Percentiles rank a stretch among this genome's conserved stretches.
These are phyloP conservation scores for Podargus strigoides DNA, from an alignment of 2,797 vertebrate genomes.

Conservation along the genomic window DNA sequence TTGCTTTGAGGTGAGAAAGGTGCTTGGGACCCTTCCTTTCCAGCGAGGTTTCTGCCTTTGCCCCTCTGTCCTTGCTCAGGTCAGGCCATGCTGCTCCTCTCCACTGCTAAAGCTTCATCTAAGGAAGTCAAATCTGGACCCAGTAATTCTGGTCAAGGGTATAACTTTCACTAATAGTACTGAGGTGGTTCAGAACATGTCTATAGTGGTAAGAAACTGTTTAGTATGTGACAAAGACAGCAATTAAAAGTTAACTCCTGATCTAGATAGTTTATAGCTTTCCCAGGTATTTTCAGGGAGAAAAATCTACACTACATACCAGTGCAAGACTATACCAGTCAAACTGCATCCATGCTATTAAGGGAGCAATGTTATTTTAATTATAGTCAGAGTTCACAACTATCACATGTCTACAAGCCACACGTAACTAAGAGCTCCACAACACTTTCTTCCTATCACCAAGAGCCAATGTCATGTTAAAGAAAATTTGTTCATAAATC, in stretches of 20 bases:
- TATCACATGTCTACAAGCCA: background rate
- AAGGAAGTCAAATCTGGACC: background rate
- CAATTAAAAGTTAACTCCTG: background rate
- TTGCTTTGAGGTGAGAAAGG: accelerated
- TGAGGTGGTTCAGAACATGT: background rate
- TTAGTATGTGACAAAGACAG: background rate
- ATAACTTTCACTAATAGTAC: background rate
- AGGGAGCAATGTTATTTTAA: background rate
- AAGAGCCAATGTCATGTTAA: background rate
- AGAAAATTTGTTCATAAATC: slow-evolving; percentile 50
- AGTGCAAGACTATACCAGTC: background rate
- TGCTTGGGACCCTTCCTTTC: background rate
- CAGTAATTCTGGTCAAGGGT: background rate
- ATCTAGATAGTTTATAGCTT: background rate
- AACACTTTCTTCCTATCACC: background rate
- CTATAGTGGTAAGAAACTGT: background rate
- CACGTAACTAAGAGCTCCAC: background rate
- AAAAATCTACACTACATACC: background rate
- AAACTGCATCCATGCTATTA: background rate
- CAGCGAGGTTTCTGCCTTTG: accelerated
- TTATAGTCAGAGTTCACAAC: background rate
- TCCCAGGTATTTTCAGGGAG: background rate
- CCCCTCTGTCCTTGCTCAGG: background rate
- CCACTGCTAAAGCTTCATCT: background rate
- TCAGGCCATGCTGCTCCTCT: background rate